phyloP scores from a whole-genome alignment of 2,797 vertebrate species.

The Siniperca undulata region DNA sequence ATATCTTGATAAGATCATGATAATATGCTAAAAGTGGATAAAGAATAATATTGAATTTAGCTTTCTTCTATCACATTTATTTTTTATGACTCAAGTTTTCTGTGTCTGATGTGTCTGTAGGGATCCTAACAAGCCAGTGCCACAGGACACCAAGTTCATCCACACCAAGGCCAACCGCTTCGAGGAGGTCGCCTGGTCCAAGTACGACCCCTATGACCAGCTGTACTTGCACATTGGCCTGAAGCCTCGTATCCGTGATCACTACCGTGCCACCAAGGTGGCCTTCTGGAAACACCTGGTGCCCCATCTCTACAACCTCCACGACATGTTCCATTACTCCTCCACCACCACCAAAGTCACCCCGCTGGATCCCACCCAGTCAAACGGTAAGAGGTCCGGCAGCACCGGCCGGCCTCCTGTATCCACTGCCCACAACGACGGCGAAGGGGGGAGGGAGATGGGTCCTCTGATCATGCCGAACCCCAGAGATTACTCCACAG shows the following conservation, averaged over 20 bases:
- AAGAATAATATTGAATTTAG: neutral
- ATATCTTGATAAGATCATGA: constrained; percentile 2
- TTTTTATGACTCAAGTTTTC: constrained; percentile 23
- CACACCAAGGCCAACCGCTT: constrained; percentile 99
- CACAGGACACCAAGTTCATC: constrained; percentile 99
- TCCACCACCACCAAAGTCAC: constrained; percentile 99
- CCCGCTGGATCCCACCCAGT: constrained; percentile 94
- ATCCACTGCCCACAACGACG: constrained; percentile 91
- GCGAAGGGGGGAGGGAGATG: constrained; percentile 85
- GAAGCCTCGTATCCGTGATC: constrained; percentile 97
- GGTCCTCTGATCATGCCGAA: constrained; percentile 95
- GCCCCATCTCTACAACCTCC: constrained; percentile 98
- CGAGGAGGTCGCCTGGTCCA: constrained; percentile 99
- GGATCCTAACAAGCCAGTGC: constrained; percentile 98
- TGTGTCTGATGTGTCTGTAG: constrained; percentile 77
- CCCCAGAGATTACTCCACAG: constrained; percentile 97
- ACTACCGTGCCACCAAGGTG: constrained; percentile 99
- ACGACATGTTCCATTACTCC: constrained; percentile 99
- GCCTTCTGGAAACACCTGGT: constrained; percentile 99
- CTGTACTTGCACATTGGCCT: constrained; percentile 97
- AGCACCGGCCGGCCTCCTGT: constrained; percentile 94
- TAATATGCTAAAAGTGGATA: neutral
- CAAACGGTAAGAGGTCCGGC: constrained; percentile 88
- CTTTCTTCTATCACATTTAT: neutral
- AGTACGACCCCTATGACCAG: constrained; percentile 98